phyloP scores from a whole-genome alignment of 1,140 invertebrate species.

The Dufourea novaeangliae region DNA sequence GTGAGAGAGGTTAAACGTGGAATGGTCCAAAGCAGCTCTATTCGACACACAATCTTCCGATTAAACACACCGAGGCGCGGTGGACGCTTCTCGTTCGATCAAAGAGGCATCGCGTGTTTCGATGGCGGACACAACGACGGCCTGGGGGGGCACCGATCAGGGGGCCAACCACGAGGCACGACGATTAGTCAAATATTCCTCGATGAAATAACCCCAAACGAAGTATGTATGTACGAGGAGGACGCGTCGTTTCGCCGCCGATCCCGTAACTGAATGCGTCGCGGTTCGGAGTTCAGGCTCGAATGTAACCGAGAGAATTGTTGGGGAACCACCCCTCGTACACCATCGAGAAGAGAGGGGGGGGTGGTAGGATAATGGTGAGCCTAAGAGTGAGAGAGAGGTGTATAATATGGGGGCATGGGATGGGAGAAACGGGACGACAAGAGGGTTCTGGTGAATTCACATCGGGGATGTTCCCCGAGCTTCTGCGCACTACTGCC shows the following conservation, averaged over 20 bases:
- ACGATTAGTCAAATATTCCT: background rate
- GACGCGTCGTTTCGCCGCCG: slow-evolving; percentile 57
- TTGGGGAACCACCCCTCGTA: slow-evolving; percentile 75
- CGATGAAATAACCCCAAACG: background rate
- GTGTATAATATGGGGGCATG: too few relatives aligned
- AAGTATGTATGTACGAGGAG: slow-evolving; percentile 11
- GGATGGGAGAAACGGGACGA: slow-evolving; percentile 16
- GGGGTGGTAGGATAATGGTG: slow-evolving; percentile 37
- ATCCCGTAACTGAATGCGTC: slow-evolving; percentile 69
- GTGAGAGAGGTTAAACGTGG: background rate
- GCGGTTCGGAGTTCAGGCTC: slow-evolving; percentile 60
- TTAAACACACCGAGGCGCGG: too few relatives aligned
- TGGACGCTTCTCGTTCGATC: background rate
- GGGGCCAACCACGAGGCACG: too few relatives aligned
- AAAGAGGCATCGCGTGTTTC: background rate
- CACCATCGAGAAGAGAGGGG: too few relatives aligned
- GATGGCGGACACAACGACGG: background rate
- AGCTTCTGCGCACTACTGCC: slow-evolving; percentile 79
- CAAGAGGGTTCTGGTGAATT: slow-evolving; percentile 61
- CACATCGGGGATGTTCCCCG: slow-evolving; percentile 64
- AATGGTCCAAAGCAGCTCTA: background rate
- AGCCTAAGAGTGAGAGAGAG: slow-evolving; percentile 34
- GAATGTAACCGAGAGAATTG: slow-evolving; percentile 68
- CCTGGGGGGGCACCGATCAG: background rate
- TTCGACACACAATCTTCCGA: background rate